phyloP scores from a whole-genome alignment of 2,888 invertebrate genomes.

The Lottia scabra region DNA sequence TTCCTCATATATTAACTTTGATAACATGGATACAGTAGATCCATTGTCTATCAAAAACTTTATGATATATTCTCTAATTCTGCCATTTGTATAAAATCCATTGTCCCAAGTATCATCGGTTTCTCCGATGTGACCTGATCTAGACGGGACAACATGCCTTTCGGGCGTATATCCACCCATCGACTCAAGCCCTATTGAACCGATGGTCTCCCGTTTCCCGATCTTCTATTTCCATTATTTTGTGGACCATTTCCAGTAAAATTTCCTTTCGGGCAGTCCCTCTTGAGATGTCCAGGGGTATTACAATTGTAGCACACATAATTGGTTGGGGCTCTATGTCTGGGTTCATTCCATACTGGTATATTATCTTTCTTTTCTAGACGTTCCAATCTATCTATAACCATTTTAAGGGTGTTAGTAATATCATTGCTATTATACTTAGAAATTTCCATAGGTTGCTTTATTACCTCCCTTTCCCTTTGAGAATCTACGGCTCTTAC shows the following conservation, averaged over 20 bases:
- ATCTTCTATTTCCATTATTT: neutral
- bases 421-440: too few relatives aligned
- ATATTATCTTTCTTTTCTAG: too few relatives aligned
- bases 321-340: too few relatives aligned
- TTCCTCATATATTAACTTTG: too few relatives aligned
- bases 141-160: neutral
- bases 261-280: neutral
- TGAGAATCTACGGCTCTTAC: neutral
- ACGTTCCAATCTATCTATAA: neutral
- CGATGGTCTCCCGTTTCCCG: conserved; percentile 14
- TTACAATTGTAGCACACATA: conserved; percentile 6
- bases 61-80: too few relatives aligned
- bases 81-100: conserved; percentile 4
- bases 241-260: conserved; percentile 5
- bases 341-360: neutral
- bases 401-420: neutral
- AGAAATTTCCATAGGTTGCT: too few relatives aligned
- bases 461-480: neutral
- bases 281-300: conserved; percentile 6
- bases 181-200: neutral
- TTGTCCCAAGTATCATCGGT: conserved; percentile 1
- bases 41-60: too few relatives aligned
- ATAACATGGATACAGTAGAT: too few relatives aligned
- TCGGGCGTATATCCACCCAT: conserved; percentile 2
- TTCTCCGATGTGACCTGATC: conserved; percentile 7